Evolutionary conservation across 2,888 invertebrate genomes (phyloP), one percentile per base, ranked within the genome.

Genomic region (Quadroppia sp.): DNA sequence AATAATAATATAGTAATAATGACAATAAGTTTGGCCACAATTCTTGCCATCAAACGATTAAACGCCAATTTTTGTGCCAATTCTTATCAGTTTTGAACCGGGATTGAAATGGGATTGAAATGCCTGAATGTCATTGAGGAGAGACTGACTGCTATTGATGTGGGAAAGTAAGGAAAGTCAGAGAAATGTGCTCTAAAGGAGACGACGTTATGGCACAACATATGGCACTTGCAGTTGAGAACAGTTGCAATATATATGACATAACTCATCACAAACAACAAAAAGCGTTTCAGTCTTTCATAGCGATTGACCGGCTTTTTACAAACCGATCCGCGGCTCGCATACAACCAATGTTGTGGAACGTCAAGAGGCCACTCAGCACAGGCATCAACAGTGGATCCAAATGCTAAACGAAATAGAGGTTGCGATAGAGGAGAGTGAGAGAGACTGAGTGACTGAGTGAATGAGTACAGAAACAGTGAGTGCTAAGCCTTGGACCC

Each of bases 361-460:
- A 71, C 71, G 50, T 53, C 20, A 71, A 71, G 48, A 67, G 67
- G 67, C 67, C 67, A 67, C 67, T 67, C 67, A 40, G 40, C 32
- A 67, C 20, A 71, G 71, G n/a, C 42, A 71, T 48, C 28, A 42
- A 50, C 53, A 53, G 53, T 17, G 15, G n/a, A 28, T 48, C n/a
- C 17, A 32, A 48, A n/a, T 48, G 11, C 7, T 7, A 25, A 53
- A 53, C 23, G 23, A 53, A 53, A 53, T 53, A 53, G 53, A 53
- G 53, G 72, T 71, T 67, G 71, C 69, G 69, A 74, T 70, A 74
- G 72, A 48, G 69, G 75, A 64, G 73, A 74, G 75, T 64, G 36
- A 36, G 36, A 36, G 36, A 36, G 36, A 53, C 53, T 53, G 25
- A 53, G 25, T 53, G 53, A 53, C 23, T 67, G 67, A 67, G 23